Percentiles rank a stretch among this genome's conserved stretches.
Conservation (phyloP, 2,113 vertebrate species). For the Myotis lucifugus region DNA sequence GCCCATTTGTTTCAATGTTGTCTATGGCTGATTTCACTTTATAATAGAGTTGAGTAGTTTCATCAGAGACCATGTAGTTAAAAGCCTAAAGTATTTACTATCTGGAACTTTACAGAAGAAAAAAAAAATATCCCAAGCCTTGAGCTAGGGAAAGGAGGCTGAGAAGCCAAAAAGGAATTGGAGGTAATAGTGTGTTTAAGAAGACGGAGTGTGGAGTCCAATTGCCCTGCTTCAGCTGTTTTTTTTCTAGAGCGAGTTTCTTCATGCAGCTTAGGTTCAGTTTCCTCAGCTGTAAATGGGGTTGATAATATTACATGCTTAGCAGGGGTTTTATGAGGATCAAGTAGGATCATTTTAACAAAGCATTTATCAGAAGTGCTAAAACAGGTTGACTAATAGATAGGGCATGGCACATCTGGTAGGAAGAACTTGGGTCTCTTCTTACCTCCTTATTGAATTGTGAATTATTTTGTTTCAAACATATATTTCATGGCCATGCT, state of each 20-base stretch:
- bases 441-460: neutral
- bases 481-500: neutral
- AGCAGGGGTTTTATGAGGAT: neutral
- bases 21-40: neutral
- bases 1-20: neutral
- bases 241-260: neutral
- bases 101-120: neutral
- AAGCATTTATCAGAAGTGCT: slow-evolving; percentile 28
- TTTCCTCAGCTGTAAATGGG: neutral
- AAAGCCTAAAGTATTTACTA: neutral
- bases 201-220: neutral
- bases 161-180: neutral
- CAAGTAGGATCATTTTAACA: neutral
- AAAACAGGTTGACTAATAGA: neutral
- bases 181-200: neutral
- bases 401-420: neutral
- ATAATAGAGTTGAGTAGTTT: neutral
- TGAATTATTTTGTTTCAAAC: neutral
- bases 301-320: neutral
- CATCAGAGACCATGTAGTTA: neutral
- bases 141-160: neutral
- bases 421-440: neutral
- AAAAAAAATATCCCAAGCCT: neutral
- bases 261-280: neutral
- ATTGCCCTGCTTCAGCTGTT: neutral